phyloP scores from a whole-genome alignment of 2,797 vertebrate genomes.

The Sebastes aleutianus region DNA sequence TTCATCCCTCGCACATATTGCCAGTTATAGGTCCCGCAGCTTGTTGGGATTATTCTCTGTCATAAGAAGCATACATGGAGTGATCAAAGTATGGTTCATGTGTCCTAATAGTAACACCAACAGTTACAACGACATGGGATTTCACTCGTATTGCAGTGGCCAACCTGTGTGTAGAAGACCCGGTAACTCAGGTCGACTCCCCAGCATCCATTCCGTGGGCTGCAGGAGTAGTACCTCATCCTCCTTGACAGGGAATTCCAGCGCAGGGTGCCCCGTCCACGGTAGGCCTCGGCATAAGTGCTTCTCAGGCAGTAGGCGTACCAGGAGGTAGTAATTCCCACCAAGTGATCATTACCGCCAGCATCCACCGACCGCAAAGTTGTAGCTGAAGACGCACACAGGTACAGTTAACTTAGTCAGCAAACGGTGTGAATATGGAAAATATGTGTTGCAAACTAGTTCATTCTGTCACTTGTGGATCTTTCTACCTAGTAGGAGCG shows the following conservation, averaged over 20 bases:
- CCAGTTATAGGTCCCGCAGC: neutral
- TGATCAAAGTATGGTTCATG: neutral
- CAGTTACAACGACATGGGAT: neutral
- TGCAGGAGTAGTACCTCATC: conserved; percentile 55
- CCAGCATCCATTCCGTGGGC: conserved; percentile 49
- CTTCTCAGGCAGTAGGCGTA: conserved; percentile 16
- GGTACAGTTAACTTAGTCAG: neutral
- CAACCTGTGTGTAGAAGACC: neutral
- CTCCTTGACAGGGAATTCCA: neutral
- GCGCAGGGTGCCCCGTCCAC: accelerated
- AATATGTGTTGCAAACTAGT: neutral
- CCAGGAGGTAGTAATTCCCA: neutral
- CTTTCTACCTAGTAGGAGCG: neutral
- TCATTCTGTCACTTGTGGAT: neutral
- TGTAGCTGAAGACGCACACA: neutral
- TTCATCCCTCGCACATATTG: neutral
- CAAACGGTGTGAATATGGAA: neutral
- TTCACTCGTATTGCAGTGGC: neutral
- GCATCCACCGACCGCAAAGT: conserved; percentile 48
- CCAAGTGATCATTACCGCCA: conserved; percentile 40
- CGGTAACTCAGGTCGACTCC: conserved; percentile 7
- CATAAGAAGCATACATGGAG: neutral
- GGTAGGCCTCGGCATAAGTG: neutral
- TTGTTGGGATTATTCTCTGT: neutral
- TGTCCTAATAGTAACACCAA: neutral